Conservation (phyloP, 2,113 vertebrate species). For the Donacobius atricapilla region DNA sequence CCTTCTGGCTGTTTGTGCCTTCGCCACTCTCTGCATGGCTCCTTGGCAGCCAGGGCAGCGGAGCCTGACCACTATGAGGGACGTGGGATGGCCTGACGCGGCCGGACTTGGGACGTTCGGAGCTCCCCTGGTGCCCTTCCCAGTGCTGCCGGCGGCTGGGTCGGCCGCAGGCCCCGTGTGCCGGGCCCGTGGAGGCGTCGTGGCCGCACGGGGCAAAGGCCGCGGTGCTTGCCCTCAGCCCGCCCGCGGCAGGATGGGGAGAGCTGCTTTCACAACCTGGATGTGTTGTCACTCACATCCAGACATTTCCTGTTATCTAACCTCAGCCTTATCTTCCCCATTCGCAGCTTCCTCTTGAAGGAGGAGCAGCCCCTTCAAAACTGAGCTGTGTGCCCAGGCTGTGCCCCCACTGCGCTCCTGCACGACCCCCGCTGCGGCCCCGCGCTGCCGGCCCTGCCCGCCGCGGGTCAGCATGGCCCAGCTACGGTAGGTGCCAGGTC, state of each 20-base stretch:
- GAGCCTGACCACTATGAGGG: neutral
- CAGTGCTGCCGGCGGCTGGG: rapidly evolving
- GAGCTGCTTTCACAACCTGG: conserved; percentile 83
- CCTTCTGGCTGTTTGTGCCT: neutral
- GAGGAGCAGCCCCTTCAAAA: conserved; percentile 73
- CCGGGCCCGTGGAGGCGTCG: rapidly evolving
- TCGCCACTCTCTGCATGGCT: rapidly evolving
- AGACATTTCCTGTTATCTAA: conserved; percentile 93
- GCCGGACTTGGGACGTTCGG: rapidly evolving
- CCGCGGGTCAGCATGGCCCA: neutral
- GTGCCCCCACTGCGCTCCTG: neutral
- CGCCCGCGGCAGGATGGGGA: neutral
- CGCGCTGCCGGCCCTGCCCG: neutral
- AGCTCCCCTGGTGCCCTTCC: rapidly evolving
- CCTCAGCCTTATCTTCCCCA: conserved; percentile 95
- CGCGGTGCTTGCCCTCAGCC: rapidly evolving
- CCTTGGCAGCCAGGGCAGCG: rapidly evolving
- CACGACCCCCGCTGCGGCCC: neutral
- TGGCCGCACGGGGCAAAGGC: rapidly evolving
- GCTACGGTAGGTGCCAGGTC: neutral
- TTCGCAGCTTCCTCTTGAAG: conserved; percentile 90
- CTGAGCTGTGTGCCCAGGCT: conserved; percentile 66
- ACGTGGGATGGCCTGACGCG: neutral
- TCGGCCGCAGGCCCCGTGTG: neutral
- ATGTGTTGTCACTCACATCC: conserved; percentile 90